Evolutionary conservation across 2,113 vertebrate genomes (phyloP).

Genomic region (Sapajus apella): DNA sequence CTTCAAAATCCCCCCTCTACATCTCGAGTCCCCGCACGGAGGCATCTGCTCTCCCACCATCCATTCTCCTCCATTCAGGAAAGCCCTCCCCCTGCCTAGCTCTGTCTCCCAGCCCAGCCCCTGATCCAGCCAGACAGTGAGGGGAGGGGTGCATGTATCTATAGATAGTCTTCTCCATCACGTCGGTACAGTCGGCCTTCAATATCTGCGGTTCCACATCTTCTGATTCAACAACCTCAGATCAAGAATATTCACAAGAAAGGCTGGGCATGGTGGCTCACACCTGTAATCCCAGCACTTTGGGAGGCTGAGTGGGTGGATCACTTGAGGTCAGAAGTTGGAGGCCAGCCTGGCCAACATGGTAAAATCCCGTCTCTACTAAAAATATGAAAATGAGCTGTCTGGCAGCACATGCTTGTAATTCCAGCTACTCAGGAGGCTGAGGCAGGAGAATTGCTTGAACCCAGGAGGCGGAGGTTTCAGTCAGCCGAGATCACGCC

Average conservation of each 20-base stretch:
- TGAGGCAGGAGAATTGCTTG: neutral
- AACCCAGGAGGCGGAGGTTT: neutral
- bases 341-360: neutral
- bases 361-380: neutral
- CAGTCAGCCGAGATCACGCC: neutral
- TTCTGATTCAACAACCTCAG: too few species aligned
- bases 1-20: neutral
- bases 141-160: accelerated
- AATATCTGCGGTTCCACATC: neutral
- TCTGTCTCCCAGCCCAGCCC: neutral
- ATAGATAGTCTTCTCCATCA: accelerated
- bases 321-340: neutral
- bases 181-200: neutral
- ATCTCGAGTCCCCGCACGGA: neutral
- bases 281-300: neutral
- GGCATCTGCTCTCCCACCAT: neutral
- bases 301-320: neutral
- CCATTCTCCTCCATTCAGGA: too few species aligned
- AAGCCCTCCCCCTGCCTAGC: accelerated
- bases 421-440: neutral
- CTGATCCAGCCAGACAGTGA: neutral
- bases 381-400: neutral
- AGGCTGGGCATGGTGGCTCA: neutral
- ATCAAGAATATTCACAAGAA: neutral
- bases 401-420: neutral